phyloP scores from a whole-genome alignment of 2,888 invertebrate genomes.

The Stenichneumon culpator region DNA sequence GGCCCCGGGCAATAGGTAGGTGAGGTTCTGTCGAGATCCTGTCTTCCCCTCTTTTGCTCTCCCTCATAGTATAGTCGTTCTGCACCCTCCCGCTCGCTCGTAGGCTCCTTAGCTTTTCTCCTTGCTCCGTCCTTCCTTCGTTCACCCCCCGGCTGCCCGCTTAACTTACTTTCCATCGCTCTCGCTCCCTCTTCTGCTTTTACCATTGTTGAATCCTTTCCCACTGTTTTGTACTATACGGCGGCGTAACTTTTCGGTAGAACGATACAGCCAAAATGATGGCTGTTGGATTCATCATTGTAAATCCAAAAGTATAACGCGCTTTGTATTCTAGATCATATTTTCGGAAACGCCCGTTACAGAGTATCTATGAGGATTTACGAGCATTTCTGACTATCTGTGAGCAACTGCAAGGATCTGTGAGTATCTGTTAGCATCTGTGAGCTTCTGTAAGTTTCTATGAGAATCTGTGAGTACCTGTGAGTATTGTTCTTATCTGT shows the following conservation, averaged over 20 bases:
- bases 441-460: too few relatives aligned
- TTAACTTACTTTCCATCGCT: constrained; percentile 49
- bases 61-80: constrained; percentile 38
- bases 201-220: not conserved
- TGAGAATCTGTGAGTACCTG: too few relatives aligned
- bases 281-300: not conserved
- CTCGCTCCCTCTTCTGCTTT: constrained; percentile 36
- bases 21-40: constrained; percentile 77
- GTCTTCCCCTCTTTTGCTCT: constrained; percentile 40
- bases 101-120: constrained; percentile 63
- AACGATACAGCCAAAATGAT: not conserved
- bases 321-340: too few relatives aligned
- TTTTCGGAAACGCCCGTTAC: too few relatives aligned
- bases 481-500: too few relatives aligned
- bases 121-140: constrained; percentile 46
- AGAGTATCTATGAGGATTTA: too few relatives aligned
- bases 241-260: not conserved
- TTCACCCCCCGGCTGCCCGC: constrained; percentile 43
- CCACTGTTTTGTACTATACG: not conserved
- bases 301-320: not conserved
- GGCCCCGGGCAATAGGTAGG: constrained; percentile 81
- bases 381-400: too few relatives aligned
- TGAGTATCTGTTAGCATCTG: too few relatives aligned
- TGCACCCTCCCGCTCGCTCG: constrained; percentile 55
- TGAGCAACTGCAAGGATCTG: too few relatives aligned